These are phyloP conservation scores for Florisuga fusca DNA, from an alignment of 2,797 vertebrate species.

Conservation along the genomic window DNA sequence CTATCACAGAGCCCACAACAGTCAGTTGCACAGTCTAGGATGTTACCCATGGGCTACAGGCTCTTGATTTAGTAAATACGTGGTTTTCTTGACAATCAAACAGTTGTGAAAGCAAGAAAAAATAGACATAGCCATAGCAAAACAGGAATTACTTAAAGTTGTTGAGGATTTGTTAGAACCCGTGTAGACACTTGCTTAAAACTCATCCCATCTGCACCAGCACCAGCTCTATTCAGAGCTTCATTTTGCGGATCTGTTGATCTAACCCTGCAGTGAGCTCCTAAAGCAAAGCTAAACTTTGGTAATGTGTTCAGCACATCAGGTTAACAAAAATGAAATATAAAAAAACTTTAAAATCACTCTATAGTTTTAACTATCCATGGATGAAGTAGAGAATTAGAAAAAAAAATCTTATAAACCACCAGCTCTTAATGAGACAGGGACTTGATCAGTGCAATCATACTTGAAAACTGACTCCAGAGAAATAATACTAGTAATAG, in stretches of 20 bases:
- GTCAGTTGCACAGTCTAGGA: not conserved
- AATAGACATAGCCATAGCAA: not conserved
- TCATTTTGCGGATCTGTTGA: not conserved
- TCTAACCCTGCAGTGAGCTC: not conserved
- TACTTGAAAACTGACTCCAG: slow-evolving; percentile 21
- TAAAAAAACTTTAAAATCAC: not conserved
- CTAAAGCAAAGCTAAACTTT: not conserved
- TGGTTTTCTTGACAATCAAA: not conserved
- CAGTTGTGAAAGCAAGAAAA: not conserved
- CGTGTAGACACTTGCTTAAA: not conserved
- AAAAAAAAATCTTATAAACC: slow-evolving; percentile 24
- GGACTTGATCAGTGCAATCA: slow-evolving; percentile 8
- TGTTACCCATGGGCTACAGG: not conserved
- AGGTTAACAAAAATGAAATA: not conserved
- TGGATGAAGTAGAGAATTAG: not conserved
- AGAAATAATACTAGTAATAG: not conserved
- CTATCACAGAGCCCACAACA: not conserved
- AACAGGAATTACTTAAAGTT: not conserved
- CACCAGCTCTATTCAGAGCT: not conserved
- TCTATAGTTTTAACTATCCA: not conserved
- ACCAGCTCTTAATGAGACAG: slow-evolving; percentile 11
- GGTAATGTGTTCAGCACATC: not conserved
- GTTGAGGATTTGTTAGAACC: not conserved
- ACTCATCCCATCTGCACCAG: not conserved
- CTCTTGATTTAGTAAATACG: not conserved